Evolutionary conservation across 2,797 vertebrate species (phyloP), one percentile per base, ranked within the genome.

Genomic region (Platyrinchus mystaceus): DNA sequence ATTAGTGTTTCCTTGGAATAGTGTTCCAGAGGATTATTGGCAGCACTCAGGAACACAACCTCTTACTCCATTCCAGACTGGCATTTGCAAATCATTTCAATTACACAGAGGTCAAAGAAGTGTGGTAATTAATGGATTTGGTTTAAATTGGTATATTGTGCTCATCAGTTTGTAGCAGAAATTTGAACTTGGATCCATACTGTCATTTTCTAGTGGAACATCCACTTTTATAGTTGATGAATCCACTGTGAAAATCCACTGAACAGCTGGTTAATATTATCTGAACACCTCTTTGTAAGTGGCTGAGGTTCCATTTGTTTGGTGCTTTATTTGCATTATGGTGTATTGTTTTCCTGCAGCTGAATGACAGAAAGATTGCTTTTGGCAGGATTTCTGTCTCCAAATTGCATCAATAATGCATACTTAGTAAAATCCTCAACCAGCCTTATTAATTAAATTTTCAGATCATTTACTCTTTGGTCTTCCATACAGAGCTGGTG

Each of bases 341-440:
- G 8, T 60, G 36, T 53, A 26, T 53, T 83, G 6, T 60, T 43
- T 66, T 84, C 47, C 63, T 89, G 53, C 49, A 64, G 74, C 4
- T 83, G 67, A 96, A 50, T 64, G 85, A 70, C 60, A 49, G 73
- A 87, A 87, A 87, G 63, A 74, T 77, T 82, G 60, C 70, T 93
- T 80, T 90, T 82, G 80, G 93, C 64, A 75, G 64, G 43, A 87
- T 64, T 94, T 84, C 82, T 76, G 79, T 93, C 87, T 92, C 80
- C 63, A 73, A 32, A 76, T 66, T 69, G 69, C 82, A 93, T 62
- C 79, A 93, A 53, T 81, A 92, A 94, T 91, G 91, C 87, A 91
- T 82, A 90, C 30, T 62, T 73, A 74, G 58, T 78, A 85, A 83
- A 94, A 80, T 60, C 27, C 36, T 84, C 53, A 53, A 67, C 47